Evolutionary conservation across 2,888 invertebrate genomes (phyloP), one percentile per base, ranked within the genome.

Genomic region (Plutella xylostella): DNA sequence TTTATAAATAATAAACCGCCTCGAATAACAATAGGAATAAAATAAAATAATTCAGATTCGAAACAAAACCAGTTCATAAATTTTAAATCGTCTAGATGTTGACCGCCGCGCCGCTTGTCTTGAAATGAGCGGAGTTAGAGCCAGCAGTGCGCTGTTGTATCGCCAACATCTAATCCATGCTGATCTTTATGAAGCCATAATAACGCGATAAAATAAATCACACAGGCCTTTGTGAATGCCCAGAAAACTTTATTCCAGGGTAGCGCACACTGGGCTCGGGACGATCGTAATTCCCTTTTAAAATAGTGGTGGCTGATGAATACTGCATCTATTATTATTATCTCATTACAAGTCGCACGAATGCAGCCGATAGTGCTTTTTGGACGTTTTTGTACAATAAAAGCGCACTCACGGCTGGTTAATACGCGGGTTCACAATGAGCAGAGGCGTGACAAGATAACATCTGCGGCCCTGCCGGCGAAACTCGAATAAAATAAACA

Each of bases 401-500:
- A 73, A 69, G 60, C 63, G 56, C 46, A 46, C 46, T 33, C 53
- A 57, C 55, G 58, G 61, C 57, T 63, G 56, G 64, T 72, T 68
- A 69, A 46, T 49, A 37, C 42, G 43, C 46, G 30, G 38, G 47
- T 46, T 42, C 52, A 51, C 51, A 51, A 49, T 51, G 47, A 70
- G 67, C 66, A 61, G 63, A 68, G 73, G 72, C 78, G 78, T 78
- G 78, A 80, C 78, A 69, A 73, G 79, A 80, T 79, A 76, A 68
- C 65, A 80, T 80, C 77, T 72, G 64, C 63, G 63, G 63, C 68
- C 60, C 58, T 61, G 63, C 62, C 67, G 65, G 68, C 63, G 61
- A 65, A 66, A 68, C 68, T 63, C 62, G 73, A 73, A 73, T 72
- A 74, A 72, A 75, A 70, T 68, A 69, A 72, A 72, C 70, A 72